Base-by-base conservation (phyloP, 2,797 vertebrate genomes). In the Aeoliscus strigatus region DNA sequence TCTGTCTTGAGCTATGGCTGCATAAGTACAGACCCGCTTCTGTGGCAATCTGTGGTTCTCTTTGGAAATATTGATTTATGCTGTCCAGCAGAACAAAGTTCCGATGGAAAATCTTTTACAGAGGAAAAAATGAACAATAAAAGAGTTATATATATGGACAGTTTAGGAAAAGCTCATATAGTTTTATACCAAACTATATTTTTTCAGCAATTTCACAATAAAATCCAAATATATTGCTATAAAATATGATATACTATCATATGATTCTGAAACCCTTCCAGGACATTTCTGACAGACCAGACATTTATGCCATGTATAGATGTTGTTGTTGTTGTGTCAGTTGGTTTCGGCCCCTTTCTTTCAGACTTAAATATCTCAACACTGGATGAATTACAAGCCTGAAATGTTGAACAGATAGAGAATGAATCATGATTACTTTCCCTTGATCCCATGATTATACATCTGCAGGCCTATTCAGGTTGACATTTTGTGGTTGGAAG, bases 21-120 rank as follows among this genome's bases (percentile, higher is more conserved):
- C 73, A 80, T 54, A 49, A 51, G 64, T 60, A 58, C 71, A 68
- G 74, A 60, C 50, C 59, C 43, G 66, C 77, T 77, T 71, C 76
- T 64, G 75, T 48, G 64, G 66, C 51, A 49, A 38, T 66, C 59
- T 41, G 53, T 39, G 39, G 65, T 56, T 54, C 66, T 81, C 70
- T 57, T 56, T 47, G 57, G 68, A 66, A 66, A 75, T 60, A 68
- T 72, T 63, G 46, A 84, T 80, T 85, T 80, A 74, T 67, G 48
- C 39, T 35, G 21, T 28, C 55, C 60, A 64, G 63, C 61, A 52
- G 60, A 61, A 73, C 53, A 67, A 75, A 47, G 69, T 63, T 66
- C 58, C 32, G 35, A 59, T 57, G 51, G 70, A 66, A 58, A 56
- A 24, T 21, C 41, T 53, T 58, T 15, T 8, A 23, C 6, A 29